Conservation (phyloP, 2,888 invertebrate genomes). For the Cantharis flavilabris region DNA sequence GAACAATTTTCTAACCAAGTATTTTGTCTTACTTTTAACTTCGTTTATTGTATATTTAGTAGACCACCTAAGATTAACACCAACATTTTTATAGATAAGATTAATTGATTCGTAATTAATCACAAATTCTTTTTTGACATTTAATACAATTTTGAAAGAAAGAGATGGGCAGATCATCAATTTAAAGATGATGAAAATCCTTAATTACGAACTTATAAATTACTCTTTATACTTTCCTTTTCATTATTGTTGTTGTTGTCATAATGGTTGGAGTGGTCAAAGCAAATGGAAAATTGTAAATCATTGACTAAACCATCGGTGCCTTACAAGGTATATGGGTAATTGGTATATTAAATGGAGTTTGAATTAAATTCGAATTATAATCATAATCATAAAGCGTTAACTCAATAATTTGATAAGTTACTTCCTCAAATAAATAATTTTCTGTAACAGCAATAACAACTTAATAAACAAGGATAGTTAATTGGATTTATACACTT, state of each 20-base stretch:
- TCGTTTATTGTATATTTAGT: not conserved
- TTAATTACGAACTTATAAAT: not conserved
- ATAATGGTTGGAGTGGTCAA: not conserved
- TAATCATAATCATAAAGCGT: not conserved
- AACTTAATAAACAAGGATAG: constrained; percentile 35
- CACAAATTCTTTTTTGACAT: not conserved
- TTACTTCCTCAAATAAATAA: not conserved
- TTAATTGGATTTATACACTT: constrained; percentile 42
- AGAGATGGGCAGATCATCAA: no score
- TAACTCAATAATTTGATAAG: not conserved
- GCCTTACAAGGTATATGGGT: not conserved
- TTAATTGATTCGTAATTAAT: not conserved
- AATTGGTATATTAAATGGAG: not conserved
- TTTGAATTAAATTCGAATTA: not conserved
- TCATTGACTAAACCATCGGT: not conserved
- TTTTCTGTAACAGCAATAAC: constrained; percentile 32
- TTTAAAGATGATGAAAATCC: not conserved
- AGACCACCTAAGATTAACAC: not conserved
- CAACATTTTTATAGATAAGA: not conserved
- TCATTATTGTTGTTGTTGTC: not conserved
- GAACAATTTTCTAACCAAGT: not conserved
- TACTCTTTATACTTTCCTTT: not conserved
- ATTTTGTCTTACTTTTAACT: not conserved
- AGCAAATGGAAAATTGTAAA: not conserved
- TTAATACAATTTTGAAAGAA: not conserved